These are phyloP conservation scores for Meandrusa payeni DNA, from an alignment of 2,888 invertebrate species.

Conservation along the genomic window DNA sequence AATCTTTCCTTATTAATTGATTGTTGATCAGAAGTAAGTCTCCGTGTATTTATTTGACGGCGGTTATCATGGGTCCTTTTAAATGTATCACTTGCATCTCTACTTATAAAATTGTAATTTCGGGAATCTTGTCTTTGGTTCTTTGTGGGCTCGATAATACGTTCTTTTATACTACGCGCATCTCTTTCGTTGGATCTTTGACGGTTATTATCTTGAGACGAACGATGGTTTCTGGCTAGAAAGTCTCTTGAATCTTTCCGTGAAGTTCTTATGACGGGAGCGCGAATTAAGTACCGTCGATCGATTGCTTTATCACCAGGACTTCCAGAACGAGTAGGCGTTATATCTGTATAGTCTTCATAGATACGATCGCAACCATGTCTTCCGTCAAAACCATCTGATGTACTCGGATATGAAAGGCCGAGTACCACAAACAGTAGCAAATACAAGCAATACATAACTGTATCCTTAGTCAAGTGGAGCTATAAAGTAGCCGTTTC, in stretches of 20 bases:
- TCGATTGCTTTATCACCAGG: constrained; percentile 3
- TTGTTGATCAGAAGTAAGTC: not conserved
- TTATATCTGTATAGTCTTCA: constrained; percentile 16
- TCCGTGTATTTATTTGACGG: not conserved
- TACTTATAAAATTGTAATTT: not conserved
- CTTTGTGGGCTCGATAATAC: not conserved
- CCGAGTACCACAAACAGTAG: constrained; percentile 65
- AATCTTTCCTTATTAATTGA: not conserved
- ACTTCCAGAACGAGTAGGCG: not conserved
- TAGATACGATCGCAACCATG: constrained; percentile 48
- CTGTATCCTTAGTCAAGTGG: constrained; percentile 44
- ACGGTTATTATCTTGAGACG: not conserved
- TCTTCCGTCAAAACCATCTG: constrained; percentile 67
- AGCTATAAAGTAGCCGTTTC: too few species aligned
- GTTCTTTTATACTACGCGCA: not conserved
- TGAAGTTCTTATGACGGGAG: constrained; percentile 2
- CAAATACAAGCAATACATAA: constrained; percentile 76
- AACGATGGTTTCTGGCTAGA: not conserved
- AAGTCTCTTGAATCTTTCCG: constrained; percentile 4
- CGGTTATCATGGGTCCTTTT: not conserved
- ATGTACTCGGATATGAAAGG: constrained; percentile 58
- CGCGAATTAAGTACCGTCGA: constrained; percentile 1
- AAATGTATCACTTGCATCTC: too few species aligned
- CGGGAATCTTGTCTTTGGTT: too few species aligned
- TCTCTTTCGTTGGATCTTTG: constrained; percentile 2